Conservation (phyloP, 92 coral and sea anemone genomes). For the Anthopleura xanthogrammica region DNA sequence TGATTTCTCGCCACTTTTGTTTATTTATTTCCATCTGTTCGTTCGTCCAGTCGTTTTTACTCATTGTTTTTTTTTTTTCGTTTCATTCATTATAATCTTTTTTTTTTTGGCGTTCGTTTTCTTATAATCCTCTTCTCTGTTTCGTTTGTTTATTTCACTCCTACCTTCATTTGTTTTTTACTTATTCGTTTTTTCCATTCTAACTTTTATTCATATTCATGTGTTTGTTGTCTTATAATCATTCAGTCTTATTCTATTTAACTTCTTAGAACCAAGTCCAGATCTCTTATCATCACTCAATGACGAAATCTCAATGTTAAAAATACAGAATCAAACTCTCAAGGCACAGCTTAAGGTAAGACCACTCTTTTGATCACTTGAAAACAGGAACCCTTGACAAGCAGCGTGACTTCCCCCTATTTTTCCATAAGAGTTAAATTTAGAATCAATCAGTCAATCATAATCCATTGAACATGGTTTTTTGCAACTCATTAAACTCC, state of each 20-base stretch:
- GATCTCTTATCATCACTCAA: conserved; percentile 42
- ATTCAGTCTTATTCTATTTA: neutral
- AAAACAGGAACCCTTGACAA: neutral
- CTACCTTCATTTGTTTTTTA: no score
- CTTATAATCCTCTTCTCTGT: no score
- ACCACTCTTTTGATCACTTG: neutral
- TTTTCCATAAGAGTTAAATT: neutral
- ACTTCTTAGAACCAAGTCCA: neutral
- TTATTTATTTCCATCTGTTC: no score
- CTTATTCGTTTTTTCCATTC: no score
- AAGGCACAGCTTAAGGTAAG: conserved; percentile 54
- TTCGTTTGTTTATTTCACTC: no score
- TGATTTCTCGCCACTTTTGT: no score
- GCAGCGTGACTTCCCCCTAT: neutral
- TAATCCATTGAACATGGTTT: neutral
- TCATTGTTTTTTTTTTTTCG: no score
- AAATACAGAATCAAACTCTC: conserved; percentile 70
- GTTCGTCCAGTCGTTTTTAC: no score
- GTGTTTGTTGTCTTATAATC: neutral
- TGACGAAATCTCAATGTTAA: conserved; percentile 66
- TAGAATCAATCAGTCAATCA: neutral
- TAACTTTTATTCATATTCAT: neutral
- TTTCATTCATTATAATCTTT: no score
- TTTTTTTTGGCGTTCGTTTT: no score
- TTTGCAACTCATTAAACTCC: no score